Percentiles rank a stretch among this genome's conserved stretches.
Conservation (phyloP, 35 echinoderm and acorn worm genomes). For the Strongylocentrotus purpuratus region DNA sequence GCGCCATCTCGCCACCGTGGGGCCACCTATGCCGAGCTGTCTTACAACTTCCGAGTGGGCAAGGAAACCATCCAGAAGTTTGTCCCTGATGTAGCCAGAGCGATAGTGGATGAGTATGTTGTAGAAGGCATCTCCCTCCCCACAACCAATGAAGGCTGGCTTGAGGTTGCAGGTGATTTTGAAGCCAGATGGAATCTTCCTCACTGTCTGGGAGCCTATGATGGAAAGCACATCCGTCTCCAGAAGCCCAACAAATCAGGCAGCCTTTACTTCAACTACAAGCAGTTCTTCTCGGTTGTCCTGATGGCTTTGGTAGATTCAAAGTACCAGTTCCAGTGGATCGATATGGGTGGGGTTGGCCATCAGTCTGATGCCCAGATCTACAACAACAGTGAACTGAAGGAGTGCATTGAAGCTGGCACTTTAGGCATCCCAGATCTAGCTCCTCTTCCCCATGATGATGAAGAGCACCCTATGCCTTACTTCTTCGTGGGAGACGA, state of each 20-base stretch:
- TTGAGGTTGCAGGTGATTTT: conserved; percentile 49
- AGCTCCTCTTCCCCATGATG: too few relatives aligned
- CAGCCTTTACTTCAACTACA: conserved; percentile 65
- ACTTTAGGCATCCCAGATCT: too few relatives aligned
- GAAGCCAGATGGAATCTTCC: conserved; percentile 60
- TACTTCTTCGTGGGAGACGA: too few relatives aligned
- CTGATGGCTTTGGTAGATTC: conserved; percentile 69
- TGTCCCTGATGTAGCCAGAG: conserved; percentile 24
- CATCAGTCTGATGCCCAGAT: conserved; percentile 33
- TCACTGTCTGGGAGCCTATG: conserved; percentile 60
- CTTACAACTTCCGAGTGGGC: conserved; percentile 21
- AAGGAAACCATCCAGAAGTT: conserved; percentile 33
- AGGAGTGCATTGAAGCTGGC: too few relatives aligned
- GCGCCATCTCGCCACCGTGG: too few relatives aligned
- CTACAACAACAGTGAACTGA: conserved; percentile 33
- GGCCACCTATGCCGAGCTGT: conserved; percentile 16
- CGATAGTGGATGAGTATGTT: conserved; percentile 32
- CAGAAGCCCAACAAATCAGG: conserved; percentile 62
- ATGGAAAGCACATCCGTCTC: conserved; percentile 80
- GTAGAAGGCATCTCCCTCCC: conserved; percentile 17
- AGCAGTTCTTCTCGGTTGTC: conserved; percentile 60
- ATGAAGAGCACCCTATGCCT: too few relatives aligned
- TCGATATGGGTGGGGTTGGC: conserved; percentile 69
- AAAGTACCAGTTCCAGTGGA: conserved; percentile 43
- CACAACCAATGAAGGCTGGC: conserved; percentile 52